Evolutionary conservation across 2,888 invertebrate species (phyloP).

Genomic region (Macrophya alboannulata): DNA sequence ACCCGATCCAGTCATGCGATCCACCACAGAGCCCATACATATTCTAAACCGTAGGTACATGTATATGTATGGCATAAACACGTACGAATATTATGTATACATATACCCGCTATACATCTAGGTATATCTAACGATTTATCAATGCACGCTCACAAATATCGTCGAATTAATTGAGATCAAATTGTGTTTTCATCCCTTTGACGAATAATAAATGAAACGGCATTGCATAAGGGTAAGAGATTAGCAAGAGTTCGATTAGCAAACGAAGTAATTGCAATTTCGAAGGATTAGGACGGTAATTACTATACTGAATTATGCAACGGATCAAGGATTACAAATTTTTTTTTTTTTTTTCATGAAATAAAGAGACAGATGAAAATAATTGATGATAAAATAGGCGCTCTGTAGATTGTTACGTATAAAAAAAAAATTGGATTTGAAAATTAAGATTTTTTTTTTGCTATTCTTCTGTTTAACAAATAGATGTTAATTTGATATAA

Average conservation of each 20-base stretch:
- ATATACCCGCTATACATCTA: background rate
- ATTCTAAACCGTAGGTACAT: background rate
- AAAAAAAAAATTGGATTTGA: no score
- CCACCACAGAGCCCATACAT: background rate
- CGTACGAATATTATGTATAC: background rate
- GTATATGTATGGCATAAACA: background rate
- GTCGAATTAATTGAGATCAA: background rate
- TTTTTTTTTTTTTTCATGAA: background rate
- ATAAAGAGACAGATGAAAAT: background rate
- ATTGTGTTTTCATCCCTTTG: conserved; percentile 7
- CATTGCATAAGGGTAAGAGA: background rate
- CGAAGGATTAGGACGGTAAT: background rate
- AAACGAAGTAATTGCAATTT: conserved; percentile 5
- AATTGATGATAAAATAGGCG: background rate
- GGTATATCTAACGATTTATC: background rate
- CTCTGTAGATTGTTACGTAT: no score
- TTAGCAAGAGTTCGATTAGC: conserved; percentile 19
- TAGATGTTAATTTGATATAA: background rate
- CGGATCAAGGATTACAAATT: background rate
- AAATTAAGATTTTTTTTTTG: background rate
- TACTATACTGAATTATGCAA: conserved; percentile 17
- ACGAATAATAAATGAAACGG: background rate
- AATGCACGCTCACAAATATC: background rate
- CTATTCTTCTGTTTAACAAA: background rate
- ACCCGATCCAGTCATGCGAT: conserved; percentile 15